Evolutionary conservation across 2,888 invertebrate species (phyloP).

Genomic region (Spicauda simplicius): DNA sequence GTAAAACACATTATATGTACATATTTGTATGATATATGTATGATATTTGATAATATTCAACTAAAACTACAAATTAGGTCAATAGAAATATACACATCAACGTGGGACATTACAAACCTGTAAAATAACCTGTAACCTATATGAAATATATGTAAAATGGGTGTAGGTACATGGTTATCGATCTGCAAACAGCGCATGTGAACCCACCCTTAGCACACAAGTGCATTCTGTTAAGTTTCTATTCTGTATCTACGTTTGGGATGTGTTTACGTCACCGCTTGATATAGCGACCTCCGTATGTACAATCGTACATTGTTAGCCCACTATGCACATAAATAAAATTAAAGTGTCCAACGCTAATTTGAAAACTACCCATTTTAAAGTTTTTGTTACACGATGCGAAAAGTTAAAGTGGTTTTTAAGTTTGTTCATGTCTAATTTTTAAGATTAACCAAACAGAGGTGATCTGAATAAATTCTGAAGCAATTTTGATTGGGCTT

Average conservation of each 20-base stretch:
- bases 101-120: too few relatives aligned
- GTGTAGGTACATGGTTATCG: neutral
- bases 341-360: neutral
- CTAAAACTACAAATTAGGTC: too few relatives aligned
- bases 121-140: too few relatives aligned
- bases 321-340: neutral
- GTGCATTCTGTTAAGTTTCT: constrained; percentile 41
- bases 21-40: too few relatives aligned
- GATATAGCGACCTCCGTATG: constrained; percentile 5
- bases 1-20: too few relatives aligned
- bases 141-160: too few relatives aligned
- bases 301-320: neutral
- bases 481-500: too few relatives aligned
- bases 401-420: neutral
- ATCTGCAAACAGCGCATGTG: neutral
- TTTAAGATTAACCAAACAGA: too few relatives aligned
- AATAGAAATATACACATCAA: too few relatives aligned
- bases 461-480: too few relatives aligned
- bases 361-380: neutral
- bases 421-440: neutral
- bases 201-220: constrained; percentile 40
- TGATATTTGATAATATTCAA: too few relatives aligned
- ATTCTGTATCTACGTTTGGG: constrained; percentile 31
- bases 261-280: constrained; percentile 35
- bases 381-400: neutral